Evolutionary conservation across 2,888 invertebrate species (phyloP), one percentile per base, ranked within the genome.

Genomic region (Tiliacea citrago): DNA sequence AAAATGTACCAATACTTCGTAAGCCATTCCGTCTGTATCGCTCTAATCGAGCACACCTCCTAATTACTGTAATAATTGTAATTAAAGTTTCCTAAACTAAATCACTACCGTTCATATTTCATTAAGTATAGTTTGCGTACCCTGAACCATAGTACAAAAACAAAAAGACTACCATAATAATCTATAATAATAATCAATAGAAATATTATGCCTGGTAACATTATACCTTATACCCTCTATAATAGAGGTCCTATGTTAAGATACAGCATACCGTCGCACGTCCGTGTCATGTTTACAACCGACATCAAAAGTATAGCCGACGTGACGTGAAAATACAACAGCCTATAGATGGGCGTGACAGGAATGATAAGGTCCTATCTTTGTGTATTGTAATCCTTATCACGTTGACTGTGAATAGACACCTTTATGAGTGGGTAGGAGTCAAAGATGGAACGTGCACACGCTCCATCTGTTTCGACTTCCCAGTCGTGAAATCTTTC

Each of bases 241-340:
- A 24, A 8, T n/a, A 63, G 69, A 62, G 10, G 35, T 47, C 39
- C 39, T 8, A 65, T 21, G 18, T 66, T 49, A n/a, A 81, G 47
- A 24, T 16, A 29, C 16, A 67, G 13, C 57, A 66, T 45, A 42
- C 42, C 39, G 9, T 35, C 21, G 7, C 60, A 57, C 51, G 67
- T 51, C 57, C 35, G 8, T 47, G 55, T 73, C 65, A 79, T 81
- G 79, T 74, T 79, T 83, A 81, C 81, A 83, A 39, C 71, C 24
- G 47, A 47, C 57, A 29, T 81, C 83, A 82, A 73, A 76, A 71
- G 71, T 73, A 60, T 63, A 35, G 65, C 29, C 16, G 24, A 83
- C 81, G 83, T 79, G 74, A 55, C 79, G 51, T 47, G 79, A 68
- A 79, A 79, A 79, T 53, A 78, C 69, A 78, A 61, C 73, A 65